Evolutionary conservation across 2,888 invertebrate species (phyloP), one percentile per base, ranked within the genome.

Genomic region (Cerastis leucographa): DNA sequence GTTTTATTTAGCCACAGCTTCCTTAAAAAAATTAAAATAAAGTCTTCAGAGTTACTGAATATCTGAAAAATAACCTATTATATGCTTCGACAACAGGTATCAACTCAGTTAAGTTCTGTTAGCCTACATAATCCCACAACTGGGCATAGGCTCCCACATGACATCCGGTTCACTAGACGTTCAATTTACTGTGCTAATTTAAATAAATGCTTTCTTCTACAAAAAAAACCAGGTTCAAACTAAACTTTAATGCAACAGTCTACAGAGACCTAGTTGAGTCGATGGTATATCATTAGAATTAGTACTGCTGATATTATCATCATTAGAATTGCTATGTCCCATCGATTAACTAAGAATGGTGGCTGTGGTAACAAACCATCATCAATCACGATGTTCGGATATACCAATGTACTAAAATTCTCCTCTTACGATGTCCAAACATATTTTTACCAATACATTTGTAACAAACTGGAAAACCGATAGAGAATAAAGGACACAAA

Each of bases 21-120:
- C 35, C 35, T 35, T 35, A 35, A 35, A 35, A 35, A 35, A 35
- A 35, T 35, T 2, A 35, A 35, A 35, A 35, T 35, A 35, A 51
- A 17, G 64, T 54, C 35, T n/a, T n/a, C n/a, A n/a, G n/a, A 8
- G 35, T 40, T 75, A 40, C 44, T 54, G 64, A 9, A 72, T 49
- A 61, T 73, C 46, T 12, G 25, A 35, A 64, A 56, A 49, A 19
- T 54, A 76, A 40, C 12, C 40, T 56, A 56, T 64, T 46, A 35
- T 54, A 5, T 35, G 17, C 19, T 3, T 29, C 42, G 75, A 54
- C 44, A 62, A 35, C 62, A 19, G 44, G 25, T 73, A n/a, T 73
- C 29, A 62, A 44, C 44, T 42, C n/a, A 49, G 19, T 49, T 49
- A 19, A 35, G 35, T 35, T 35, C 19, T 19, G 8, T 19, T 19